Conservation (phyloP, 1,140 invertebrate species). For the Dolichoris vasculosae region DNA sequence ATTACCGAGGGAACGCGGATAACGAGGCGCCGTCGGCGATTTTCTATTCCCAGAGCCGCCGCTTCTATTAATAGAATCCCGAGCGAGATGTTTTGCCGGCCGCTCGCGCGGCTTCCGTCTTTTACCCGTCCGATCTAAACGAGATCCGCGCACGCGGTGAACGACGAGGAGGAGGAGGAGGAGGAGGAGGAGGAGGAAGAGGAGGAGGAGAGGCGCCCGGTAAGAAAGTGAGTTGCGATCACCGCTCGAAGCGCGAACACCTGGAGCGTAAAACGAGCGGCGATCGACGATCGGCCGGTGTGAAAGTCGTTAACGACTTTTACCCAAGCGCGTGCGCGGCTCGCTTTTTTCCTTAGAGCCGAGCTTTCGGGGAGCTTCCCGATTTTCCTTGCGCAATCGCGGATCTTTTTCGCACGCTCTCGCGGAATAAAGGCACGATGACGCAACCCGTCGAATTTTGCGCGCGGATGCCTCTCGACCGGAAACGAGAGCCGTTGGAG, state of each 20-base stretch:
- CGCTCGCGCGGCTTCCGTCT: conserved; percentile 33
- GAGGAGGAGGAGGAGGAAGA: neutral
- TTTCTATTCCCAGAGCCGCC: conserved; percentile 68
- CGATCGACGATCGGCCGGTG: conserved; percentile 20
- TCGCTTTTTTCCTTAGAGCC: neutral
- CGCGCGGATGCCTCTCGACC: neutral
- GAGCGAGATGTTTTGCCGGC: conserved; percentile 36
- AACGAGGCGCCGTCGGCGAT: conserved; percentile 51
- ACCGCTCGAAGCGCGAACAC: neutral
- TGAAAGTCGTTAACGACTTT: conserved; percentile 42
- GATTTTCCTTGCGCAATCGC: too few species aligned
- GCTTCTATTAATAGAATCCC: conserved; percentile 67
- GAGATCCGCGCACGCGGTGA: neutral
- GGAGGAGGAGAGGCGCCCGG: neutral
- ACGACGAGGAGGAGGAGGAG: neutral
- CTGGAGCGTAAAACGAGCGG: conserved; percentile 23
- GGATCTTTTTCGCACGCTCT: too few species aligned
- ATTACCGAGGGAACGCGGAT: conserved; percentile 9
- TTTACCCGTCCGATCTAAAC: conserved; percentile 18
- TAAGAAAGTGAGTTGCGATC: conserved; percentile 41
- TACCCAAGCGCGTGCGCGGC: neutral
- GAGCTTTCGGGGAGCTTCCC: too few species aligned
- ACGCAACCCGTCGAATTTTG: neutral
- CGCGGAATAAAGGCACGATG: neutral
- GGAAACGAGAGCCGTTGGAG: neutral